Evolutionary conservation across 2,113 vertebrate species (phyloP).

Genomic region (human (Homo sapiens)): DNA sequence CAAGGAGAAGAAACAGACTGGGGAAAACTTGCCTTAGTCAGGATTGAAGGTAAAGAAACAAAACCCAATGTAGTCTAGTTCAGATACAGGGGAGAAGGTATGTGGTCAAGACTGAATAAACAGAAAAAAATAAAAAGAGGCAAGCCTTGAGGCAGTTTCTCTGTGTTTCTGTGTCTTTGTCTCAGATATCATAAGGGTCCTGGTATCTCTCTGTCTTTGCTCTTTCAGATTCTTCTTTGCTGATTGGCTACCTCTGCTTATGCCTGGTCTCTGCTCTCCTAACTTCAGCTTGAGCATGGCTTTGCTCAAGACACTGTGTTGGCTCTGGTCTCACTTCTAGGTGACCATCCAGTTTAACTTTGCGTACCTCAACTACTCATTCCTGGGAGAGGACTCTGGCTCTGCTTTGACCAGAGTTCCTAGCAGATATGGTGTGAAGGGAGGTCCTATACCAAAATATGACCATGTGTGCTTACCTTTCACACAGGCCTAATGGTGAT

Average conservation of each 20-base stretch:
- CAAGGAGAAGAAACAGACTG: conserved; percentile 8
- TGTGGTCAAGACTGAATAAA: neutral
- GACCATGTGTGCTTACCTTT: neutral
- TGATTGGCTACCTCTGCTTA: neutral
- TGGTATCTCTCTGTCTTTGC: neutral
- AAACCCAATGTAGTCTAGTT: neutral
- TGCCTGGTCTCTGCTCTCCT: neutral
- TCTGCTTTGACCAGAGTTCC: neutral
- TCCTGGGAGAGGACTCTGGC: neutral
- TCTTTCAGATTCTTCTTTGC: neutral
- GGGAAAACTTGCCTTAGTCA: neutral
- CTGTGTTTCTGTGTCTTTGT: neutral
- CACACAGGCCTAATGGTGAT: neutral
- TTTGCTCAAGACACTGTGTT: neutral
- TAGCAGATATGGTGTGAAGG: neutral
- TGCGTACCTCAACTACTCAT: neutral
- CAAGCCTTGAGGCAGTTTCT: neutral
- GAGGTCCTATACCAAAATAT: neutral
- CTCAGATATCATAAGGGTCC: neutral
- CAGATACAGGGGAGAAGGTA: neutral
- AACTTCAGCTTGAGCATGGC: neutral
- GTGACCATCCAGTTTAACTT: neutral
- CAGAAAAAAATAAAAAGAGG: neutral
- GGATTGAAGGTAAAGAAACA: neutral
- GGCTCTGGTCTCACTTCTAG: neutral